Conservation (phyloP, 2,113 vertebrate species). For the Anser cygnoides region DNA sequence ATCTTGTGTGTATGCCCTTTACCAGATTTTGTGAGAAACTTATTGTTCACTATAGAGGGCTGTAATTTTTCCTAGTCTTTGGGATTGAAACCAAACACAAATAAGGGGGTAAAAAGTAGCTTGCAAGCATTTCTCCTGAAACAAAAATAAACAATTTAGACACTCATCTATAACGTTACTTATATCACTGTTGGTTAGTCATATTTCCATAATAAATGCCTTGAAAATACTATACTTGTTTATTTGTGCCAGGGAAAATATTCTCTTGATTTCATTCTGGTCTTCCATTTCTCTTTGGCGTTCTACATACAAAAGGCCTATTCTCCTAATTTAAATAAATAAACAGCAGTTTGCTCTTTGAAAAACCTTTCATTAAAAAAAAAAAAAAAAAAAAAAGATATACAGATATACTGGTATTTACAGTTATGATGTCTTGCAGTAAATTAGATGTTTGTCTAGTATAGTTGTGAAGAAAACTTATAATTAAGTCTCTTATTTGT, state of each 20-base stretch:
- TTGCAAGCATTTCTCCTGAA: background rate
- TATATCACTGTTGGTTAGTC: background rate
- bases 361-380: background rate
- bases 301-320: background rate
- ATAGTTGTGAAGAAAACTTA: background rate
- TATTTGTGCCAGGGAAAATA: slow-evolving; percentile 13
- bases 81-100: background rate
- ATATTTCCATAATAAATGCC: background rate
- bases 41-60: background rate
- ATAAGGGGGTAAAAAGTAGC: background rate
- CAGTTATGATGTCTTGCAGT: background rate
- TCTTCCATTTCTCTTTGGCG: background rate
- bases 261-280: background rate
- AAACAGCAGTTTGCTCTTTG: background rate
- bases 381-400: background rate
- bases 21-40: background rate
- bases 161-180: background rate
- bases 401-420: background rate
- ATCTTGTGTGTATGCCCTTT: background rate
- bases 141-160: background rate
- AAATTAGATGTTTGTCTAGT: slow-evolving; percentile 14
- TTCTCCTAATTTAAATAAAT: slow-evolving; percentile 41
- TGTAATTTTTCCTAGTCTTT: background rate
- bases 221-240: background rate
- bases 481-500: background rate